Base-by-base conservation (phyloP, 1,140 invertebrate species). In the Rhynchophorus ferrugineus region DNA sequence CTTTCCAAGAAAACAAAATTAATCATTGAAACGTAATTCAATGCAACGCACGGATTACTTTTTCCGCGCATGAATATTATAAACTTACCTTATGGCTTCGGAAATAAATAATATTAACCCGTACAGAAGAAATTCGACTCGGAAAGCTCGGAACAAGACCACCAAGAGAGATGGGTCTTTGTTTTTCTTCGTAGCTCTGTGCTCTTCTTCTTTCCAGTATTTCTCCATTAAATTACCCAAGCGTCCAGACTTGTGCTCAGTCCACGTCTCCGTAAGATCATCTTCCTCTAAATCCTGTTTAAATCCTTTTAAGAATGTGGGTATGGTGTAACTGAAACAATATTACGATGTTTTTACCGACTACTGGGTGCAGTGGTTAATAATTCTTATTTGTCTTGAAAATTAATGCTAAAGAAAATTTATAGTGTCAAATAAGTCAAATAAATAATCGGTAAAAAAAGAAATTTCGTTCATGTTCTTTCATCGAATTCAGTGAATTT, bases 251-350 rank as follows among this genome's bases (percentile, higher is more conserved):
- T 69, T 67, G 55, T 83, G 79, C 17, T 73, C 71, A 3, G 70
- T 68, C 2, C 80, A 66, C n/a, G 79, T 73, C 57, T 75, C 69
- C 63, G 73, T 80, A n/a, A 83, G 60, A 59, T 83, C 80, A 2
- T 72, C 64, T 29, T 76, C 61, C 43, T 76, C 73, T 9, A 82
- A 60, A 39, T 80, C 76, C 18, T 70, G 61, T 63, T 74, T 76
- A 37, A 70, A 69, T 9, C 77, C 77, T 51, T 71, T 70, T 35
- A 69, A 69, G 60, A 78, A 78, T 52, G 73, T 74, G 38, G 74
- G 73, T 53, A 75, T 65, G 11, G 71, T 70, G 58, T 71, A 76
- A 50, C 74, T 76, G 49, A 11, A 63, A 65, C 35, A 52, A n/a
- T n/a, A n/a, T n/a, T n/a, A n/a, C n/a, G n/a, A n/a, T n/a, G n/a